These are phyloP conservation scores for Saguinus imperator DNA, from an alignment of 2,113 vertebrate species.

Conservation along the genomic window DNA sequence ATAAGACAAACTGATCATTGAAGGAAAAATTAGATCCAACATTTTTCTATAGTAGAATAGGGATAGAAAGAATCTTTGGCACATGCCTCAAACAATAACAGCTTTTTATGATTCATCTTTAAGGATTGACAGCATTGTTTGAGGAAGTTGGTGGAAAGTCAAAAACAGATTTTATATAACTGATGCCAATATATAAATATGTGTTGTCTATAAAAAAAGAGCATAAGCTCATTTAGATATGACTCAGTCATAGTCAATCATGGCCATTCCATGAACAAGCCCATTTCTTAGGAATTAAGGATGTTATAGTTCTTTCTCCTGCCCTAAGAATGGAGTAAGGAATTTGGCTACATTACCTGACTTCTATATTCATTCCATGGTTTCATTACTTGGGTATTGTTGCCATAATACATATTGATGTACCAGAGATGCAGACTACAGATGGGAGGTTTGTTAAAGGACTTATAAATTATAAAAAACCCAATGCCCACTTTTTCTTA, in stretches of 20 bases:
- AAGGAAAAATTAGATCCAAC: neutral
- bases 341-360: neutral
- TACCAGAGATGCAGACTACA: neutral
- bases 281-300: neutral
- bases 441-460: neutral
- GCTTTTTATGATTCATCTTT: neutral
- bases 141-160: neutral
- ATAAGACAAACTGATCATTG: neutral
- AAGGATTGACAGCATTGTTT: neutral
- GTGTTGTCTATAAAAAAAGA: neutral
- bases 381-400: neutral
- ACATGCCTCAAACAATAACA: neutral
- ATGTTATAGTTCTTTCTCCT: neutral
- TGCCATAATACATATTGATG: neutral
- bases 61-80: neutral
- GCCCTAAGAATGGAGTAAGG: neutral
- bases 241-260: neutral
- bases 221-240: neutral
- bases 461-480: neutral
- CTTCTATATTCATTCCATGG: neutral
- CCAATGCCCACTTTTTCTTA: neutral
- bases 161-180: neutral
- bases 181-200: neutral
- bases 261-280: neutral
- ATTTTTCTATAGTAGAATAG: neutral